Evolutionary conservation across 2,888 invertebrate species (phyloP).

Genomic region (Rotaria magnacalcarata): DNA sequence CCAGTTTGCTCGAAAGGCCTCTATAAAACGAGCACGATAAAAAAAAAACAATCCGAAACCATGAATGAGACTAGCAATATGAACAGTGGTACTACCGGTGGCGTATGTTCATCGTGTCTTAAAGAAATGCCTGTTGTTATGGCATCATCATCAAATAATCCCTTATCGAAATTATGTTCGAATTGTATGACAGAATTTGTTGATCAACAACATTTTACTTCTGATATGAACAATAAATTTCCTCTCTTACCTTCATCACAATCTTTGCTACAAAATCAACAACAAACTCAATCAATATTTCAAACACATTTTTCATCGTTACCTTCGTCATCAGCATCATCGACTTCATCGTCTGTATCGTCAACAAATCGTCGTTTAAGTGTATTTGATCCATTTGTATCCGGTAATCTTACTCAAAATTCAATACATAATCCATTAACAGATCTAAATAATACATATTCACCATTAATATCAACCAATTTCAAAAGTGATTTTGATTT

Average conservation of each 20-base stretch:
- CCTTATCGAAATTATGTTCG: background rate
- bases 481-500: background rate
- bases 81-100: background rate
- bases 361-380: slow-evolving; percentile 36
- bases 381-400: slow-evolving; percentile 7
- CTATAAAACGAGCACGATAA: background rate
- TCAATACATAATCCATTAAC: background rate
- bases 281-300: background rate
- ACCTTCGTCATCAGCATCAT: slow-evolving; percentile 29
- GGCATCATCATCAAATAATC: background rate
- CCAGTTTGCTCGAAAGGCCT: background rate
- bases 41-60: background rate
- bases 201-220: background rate
- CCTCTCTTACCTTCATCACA: background rate
- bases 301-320: slow-evolving; percentile 34
- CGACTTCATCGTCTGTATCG: slow-evolving; percentile 38
- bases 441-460: background rate
- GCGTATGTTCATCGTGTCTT: slow-evolving; percentile 33
- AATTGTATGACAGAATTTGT: slow-evolving; percentile 19
- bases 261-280: background rate
- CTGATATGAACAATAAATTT: background rate
- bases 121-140: background rate
- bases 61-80: slow-evolving; percentile 24
- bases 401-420: background rate
- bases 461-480: background rate